phyloP scores from a whole-genome alignment of 2,797 vertebrate species.

The Mus minutoides region DNA sequence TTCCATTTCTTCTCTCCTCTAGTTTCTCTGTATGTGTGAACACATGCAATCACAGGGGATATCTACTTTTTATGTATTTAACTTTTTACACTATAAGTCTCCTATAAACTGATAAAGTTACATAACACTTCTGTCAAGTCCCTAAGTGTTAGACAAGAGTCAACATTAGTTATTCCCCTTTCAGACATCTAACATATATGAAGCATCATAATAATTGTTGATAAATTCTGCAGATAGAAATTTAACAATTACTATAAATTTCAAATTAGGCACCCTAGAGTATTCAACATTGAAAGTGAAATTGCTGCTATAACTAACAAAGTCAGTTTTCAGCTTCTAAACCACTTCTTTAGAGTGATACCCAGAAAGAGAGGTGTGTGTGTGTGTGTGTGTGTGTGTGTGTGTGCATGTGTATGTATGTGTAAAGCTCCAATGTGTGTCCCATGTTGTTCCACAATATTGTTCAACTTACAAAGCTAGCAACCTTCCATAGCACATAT shows the following conservation, averaged over 20 bases:
- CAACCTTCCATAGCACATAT: neutral
- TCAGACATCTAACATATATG: neutral
- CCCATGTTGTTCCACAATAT: neutral
- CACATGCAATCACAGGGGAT: neutral
- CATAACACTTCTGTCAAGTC: neutral
- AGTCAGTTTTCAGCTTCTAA: neutral
- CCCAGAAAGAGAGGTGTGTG: neutral
- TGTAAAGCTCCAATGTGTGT: neutral
- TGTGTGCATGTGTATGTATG: neutral
- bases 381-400: neutral
- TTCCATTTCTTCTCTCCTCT: neutral
- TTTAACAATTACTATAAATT: neutral
- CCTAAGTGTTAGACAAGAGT: neutral
- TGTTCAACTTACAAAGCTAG: neutral
- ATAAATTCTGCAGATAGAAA: neutral
- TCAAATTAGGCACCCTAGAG: neutral
- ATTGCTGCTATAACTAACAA: neutral
- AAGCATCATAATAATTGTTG: neutral
- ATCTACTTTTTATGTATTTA: neutral
- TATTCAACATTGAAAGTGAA: slow-evolving; percentile 4
- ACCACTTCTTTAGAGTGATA: neutral
- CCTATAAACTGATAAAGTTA: neutral
- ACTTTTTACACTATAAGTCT: neutral
- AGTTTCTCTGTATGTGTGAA: neutral
- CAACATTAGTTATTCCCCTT: neutral